These are phyloP conservation scores for Cheilosia vulpina DNA, from an alignment of 2,888 invertebrate genomes.

Conservation along the genomic window DNA sequence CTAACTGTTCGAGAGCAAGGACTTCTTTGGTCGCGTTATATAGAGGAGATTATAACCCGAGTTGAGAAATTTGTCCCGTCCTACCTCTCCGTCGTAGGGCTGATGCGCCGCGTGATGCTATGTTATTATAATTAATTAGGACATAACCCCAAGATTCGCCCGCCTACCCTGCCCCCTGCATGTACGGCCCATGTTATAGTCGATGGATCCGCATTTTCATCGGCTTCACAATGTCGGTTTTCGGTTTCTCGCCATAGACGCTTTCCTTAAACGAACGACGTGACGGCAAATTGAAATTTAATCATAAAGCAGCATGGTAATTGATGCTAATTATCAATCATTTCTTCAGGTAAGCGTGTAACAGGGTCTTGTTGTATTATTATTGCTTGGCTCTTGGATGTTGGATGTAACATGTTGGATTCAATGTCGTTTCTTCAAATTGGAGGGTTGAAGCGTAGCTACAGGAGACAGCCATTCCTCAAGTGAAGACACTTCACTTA, in stretches of 20 bases:
- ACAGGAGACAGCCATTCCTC: no score
- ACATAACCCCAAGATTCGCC: slow-evolving; percentile 60
- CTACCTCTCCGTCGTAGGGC: slow-evolving; percentile 16
- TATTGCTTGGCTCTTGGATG: no score
- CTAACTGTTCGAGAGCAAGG: slow-evolving; percentile 31
- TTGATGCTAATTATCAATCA: not conserved
- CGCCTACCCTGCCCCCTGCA: not conserved
- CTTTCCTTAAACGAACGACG: slow-evolving; percentile 11
- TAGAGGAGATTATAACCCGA: slow-evolving; percentile 44
- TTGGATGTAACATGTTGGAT: no score
- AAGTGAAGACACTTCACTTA: no score
- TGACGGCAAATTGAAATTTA: slow-evolving; percentile 50
- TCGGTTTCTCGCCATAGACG: slow-evolving; percentile 10
- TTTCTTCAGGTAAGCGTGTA: not conserved
- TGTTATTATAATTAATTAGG: slow-evolving; percentile 73
- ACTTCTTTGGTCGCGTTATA: slow-evolving; percentile 41
- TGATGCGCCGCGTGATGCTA: slow-evolving; percentile 56
- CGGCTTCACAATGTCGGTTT: slow-evolving; percentile 24
- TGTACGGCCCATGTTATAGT: not conserved
- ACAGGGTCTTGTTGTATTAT: no score
- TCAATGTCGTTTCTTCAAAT: no score
- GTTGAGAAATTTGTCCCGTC: slow-evolving; percentile 59
- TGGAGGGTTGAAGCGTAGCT: no score
- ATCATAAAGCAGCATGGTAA: slow-evolving; percentile 15
- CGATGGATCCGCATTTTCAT: slow-evolving; percentile 45